Evolutionary conservation across 2,797 vertebrate genomes (phyloP).

Genomic region (Danio albolineatus): DNA sequence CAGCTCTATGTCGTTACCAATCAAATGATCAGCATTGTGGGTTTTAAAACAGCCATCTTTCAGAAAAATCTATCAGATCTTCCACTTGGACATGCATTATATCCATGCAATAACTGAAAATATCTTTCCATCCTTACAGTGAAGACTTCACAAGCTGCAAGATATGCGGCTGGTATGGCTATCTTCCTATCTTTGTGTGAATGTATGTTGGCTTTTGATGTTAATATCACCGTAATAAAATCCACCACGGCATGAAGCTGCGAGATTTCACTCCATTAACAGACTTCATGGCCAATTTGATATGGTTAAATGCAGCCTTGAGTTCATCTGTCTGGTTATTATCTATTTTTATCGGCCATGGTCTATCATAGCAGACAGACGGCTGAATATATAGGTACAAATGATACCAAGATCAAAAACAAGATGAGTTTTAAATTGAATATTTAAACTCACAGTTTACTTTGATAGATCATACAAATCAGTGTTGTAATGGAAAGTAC

Average conservation of each 20-base stretch:
- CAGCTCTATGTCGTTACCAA: conserved; percentile 28
- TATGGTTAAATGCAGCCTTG: background rate
- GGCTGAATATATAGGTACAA: too few species aligned
- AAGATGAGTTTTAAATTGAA: too few species aligned
- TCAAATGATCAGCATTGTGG: conserved; percentile 20
- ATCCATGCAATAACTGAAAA: background rate
- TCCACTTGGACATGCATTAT: background rate
- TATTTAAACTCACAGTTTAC: too few species aligned
- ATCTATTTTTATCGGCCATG: background rate
- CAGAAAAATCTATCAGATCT: background rate
- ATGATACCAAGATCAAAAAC: too few species aligned
- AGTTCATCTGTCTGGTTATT: background rate
- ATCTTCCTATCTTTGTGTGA: background rate
- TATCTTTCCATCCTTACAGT: background rate
- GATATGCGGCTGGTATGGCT: background rate
- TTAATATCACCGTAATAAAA: background rate
- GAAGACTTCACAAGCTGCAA: background rate
- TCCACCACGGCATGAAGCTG: background rate
- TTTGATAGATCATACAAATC: too few species aligned
- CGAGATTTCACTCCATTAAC: background rate
- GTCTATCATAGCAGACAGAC: background rate
- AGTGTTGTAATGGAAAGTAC: too few species aligned
- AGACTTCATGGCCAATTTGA: background rate
- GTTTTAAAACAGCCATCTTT: conserved; percentile 2
- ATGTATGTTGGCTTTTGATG: conserved; percentile 1